These are phyloP conservation scores for Lethrus apterus DNA, from an alignment of 1,140 invertebrate species.

Conservation along the genomic window DNA sequence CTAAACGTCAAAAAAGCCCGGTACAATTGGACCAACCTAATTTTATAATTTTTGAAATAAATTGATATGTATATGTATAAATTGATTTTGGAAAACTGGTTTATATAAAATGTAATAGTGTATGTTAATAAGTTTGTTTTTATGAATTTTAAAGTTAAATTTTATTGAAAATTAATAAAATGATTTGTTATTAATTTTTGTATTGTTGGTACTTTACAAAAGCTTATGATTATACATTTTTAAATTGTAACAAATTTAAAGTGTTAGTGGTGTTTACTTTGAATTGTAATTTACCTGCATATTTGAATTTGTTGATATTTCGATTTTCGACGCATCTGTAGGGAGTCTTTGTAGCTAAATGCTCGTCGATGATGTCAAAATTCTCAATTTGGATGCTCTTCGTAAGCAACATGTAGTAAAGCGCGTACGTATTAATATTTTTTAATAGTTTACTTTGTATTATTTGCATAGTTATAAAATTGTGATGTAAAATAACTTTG, in stretches of 20 bases:
- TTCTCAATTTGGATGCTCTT: no score
- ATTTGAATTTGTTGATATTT: not conserved
- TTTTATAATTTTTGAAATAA: not conserved
- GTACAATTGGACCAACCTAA: not conserved
- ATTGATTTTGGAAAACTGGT: no score
- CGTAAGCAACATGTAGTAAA: no score
- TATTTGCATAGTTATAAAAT: no score
- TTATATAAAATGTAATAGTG: no score
- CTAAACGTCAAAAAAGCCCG: not conserved
- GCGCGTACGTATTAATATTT: no score
- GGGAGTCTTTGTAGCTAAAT: conserved; percentile 5
- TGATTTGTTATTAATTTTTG: no score
- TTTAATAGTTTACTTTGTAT: no score
- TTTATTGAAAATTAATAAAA: no score
- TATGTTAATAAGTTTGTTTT: not conserved
- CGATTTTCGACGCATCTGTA: not conserved
- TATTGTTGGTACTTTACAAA: not conserved
- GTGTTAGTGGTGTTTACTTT: not conserved
- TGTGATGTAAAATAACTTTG: no score
- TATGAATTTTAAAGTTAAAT: conserved; percentile 5
- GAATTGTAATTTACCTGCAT: not conserved
- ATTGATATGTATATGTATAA: no score
- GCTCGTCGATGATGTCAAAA: no score
- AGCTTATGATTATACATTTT: conserved; percentile 8
- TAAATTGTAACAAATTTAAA: not conserved